phyloP scores from a whole-genome alignment of 1,140 invertebrate species.

The Caerostris darwini region DNA sequence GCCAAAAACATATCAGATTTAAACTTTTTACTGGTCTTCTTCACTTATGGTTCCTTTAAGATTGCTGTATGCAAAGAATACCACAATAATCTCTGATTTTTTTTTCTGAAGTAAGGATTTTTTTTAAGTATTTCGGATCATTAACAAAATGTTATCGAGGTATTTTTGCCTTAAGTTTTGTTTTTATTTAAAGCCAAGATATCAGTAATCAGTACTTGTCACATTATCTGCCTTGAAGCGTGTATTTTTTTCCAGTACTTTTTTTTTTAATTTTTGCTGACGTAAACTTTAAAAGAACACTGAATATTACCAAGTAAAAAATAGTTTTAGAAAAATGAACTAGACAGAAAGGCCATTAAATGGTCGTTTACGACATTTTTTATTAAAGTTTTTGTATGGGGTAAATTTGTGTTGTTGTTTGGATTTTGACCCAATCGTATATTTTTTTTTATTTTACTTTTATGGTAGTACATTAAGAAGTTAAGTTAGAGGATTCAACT shows the following conservation, averaged over 20 bases:
- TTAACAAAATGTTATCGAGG: conserved; percentile 70
- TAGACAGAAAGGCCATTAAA: conserved; percentile 68
- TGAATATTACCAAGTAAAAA: not conserved
- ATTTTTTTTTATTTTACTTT: no score
- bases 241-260: no score
- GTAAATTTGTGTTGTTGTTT: conserved; percentile 21
- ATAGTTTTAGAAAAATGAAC: not conserved
- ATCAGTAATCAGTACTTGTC: not conserved
- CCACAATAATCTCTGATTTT: not conserved
- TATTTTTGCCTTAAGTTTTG: conserved; percentile 51
- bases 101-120: not conserved
- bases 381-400: not conserved
- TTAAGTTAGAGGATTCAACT: no score
- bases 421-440: not conserved
- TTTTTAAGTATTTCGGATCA: conserved; percentile 43
- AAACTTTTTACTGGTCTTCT: not conserved
- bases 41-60: not conserved
- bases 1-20: not conserved
- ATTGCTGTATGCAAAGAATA: not conserved
- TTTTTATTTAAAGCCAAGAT: conserved; percentile 67
- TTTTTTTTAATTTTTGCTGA: not conserved
- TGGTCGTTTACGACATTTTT: conserved; percentile 48
- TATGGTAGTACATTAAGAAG: no score
- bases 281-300: not conserved
- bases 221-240: conserved; percentile 18